Conservation (phyloP, 23 tunicate species). For the Corella eumyota region DNA sequence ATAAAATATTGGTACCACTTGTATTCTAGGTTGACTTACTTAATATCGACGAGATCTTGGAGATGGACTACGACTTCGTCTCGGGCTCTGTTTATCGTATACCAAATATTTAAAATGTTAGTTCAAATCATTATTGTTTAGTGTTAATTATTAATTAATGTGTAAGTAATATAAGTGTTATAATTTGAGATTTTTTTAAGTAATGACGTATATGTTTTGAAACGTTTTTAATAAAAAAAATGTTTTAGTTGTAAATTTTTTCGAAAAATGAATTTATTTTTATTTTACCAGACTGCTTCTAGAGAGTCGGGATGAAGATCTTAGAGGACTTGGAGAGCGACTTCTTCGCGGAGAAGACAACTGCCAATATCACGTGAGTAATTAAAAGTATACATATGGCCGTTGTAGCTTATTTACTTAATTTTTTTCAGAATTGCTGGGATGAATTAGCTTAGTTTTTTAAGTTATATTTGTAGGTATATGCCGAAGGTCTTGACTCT, state of each 20-base stretch:
- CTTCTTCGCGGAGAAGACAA: constrained; percentile 21
- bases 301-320: constrained; percentile 15
- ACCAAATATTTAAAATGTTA: neutral
- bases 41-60: constrained; percentile 19
- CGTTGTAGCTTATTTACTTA: too few relatives aligned
- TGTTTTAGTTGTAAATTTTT: too few relatives aligned
- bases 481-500: too few relatives aligned
- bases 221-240: too few relatives aligned
- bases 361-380: constrained; percentile 1
- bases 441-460: too few relatives aligned
- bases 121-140: neutral
- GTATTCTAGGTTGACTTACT: too few relatives aligned
- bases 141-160: neutral
- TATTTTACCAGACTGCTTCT: constrained; percentile 25
- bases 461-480: too few relatives aligned
- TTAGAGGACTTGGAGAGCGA: constrained; percentile 17
- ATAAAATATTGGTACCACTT: too few relatives aligned
- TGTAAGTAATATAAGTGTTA: neutral
- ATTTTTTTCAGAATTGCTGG: too few relatives aligned
- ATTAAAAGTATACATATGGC: too few relatives aligned
- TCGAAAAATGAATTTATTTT: too few relatives aligned
- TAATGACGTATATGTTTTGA: too few relatives aligned
- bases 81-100: constrained; percentile 10
- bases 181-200: neutral
- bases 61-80: constrained; percentile 14